Evolutionary conservation across 2,888 invertebrate species (phyloP).

Genomic region (Anagyrus pseudococci): DNA sequence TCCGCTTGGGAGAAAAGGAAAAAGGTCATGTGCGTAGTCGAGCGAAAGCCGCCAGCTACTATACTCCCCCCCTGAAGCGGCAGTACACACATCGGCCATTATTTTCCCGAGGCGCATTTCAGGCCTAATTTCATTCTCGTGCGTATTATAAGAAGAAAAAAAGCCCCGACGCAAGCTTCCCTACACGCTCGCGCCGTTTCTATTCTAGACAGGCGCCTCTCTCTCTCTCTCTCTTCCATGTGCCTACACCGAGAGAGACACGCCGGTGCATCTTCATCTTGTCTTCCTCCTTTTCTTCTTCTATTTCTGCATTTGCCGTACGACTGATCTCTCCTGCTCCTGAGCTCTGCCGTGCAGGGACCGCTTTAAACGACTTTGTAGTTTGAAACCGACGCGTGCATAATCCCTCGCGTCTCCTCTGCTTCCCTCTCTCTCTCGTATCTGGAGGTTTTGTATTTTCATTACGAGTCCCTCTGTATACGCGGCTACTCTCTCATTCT

Average conservation of each 20-base stretch:
- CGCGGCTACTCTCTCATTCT: not conserved
- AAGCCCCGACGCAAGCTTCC: conserved; percentile 34
- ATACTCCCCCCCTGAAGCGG: too few relatives aligned
- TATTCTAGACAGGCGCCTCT: conserved; percentile 34
- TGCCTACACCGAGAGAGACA: not conserved
- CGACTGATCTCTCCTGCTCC: conserved; percentile 14
- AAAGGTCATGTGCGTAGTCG: too few relatives aligned
- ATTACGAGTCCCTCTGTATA: too few relatives aligned
- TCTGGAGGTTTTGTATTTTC: too few relatives aligned
- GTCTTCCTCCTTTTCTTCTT: not conserved
- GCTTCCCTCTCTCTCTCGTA: too few relatives aligned
- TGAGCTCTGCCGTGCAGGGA: too few relatives aligned
- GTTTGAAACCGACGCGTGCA: conserved; percentile 13
- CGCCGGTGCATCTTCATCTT: conserved; percentile 3
- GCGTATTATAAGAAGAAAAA: conserved; percentile 45
- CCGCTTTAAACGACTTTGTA: too few relatives aligned
- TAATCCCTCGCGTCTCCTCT: conserved; percentile 16
- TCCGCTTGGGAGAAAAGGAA: conserved; percentile 38
- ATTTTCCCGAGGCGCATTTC: conserved; percentile 54
- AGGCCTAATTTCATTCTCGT: conserved; percentile 59
- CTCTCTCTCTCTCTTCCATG: not conserved
- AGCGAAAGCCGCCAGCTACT: too few relatives aligned
- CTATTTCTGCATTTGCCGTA: conserved; percentile 17
- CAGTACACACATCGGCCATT: conserved; percentile 46
- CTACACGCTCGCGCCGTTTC: conserved; percentile 39